phyloP scores from a whole-genome alignment of 64 coral and sea anemone species.

The Stichodactyla mertensii region DNA sequence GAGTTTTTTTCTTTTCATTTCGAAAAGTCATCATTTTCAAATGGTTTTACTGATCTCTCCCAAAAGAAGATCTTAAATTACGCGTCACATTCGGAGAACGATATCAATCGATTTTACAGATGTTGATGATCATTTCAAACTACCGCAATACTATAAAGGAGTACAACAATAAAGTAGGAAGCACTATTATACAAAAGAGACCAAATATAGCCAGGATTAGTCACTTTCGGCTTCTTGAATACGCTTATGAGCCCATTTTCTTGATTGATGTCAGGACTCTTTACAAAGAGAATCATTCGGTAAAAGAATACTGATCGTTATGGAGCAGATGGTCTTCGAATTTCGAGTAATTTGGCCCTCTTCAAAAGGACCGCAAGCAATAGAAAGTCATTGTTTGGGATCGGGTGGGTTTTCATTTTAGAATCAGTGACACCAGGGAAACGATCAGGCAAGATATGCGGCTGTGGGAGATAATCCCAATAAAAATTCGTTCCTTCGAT shows the following conservation, averaged over 20 bases:
- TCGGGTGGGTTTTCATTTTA: conserved; percentile 13
- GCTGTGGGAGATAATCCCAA: conserved; percentile 1
- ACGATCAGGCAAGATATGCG: neutral
- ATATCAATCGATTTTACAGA: conserved; percentile 12
- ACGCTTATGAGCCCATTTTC: conserved; percentile 1
- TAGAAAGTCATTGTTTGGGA: conserved; percentile 3
- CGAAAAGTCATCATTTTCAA: neutral
- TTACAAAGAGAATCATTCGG: conserved; percentile 8
- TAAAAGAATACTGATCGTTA: conserved; percentile 10
- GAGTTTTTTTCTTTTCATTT: neutral
- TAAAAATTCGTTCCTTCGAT: neutral
- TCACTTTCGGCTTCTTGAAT: conserved; percentile 14
- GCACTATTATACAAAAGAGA: neutral
- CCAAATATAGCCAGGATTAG: neutral
- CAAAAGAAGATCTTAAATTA: neutral
- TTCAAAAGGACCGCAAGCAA: conserved; percentile 11
- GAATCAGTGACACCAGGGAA: neutral
- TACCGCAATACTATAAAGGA: neutral
- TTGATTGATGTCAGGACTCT: conserved; percentile 9
- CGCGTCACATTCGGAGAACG: neutral
- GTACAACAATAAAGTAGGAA: neutral
- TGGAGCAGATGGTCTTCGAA: conserved; percentile 6
- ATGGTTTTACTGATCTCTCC: neutral
- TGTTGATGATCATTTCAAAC: conserved; percentile 1
- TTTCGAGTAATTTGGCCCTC: conserved; percentile 8